phyloP scores from a whole-genome alignment of 2,797 vertebrate species.

The Cyclopterus lumpus region DNA sequence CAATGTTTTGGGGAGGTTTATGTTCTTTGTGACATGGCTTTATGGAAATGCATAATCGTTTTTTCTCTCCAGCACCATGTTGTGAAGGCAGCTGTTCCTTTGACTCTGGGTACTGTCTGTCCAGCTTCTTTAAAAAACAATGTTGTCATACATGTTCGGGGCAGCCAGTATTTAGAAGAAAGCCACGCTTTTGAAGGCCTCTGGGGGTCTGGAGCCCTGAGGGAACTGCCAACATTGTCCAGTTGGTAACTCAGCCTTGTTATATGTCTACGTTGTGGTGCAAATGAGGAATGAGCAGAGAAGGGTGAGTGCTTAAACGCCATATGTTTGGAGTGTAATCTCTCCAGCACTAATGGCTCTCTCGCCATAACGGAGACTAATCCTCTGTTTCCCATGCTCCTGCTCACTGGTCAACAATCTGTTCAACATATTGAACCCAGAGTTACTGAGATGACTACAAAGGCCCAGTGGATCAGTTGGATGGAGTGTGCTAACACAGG shows the following conservation, averaged over 20 bases:
- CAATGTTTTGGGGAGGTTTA: too few relatives aligned
- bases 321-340: constrained; percentile 44
- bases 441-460: background rate
- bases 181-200: too few relatives aligned
- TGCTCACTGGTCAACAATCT: background rate
- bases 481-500: background rate
- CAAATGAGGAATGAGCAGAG: constrained; percentile 14
- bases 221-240: background rate
- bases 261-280: background rate
- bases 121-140: too few relatives aligned
- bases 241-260: background rate
- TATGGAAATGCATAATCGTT: too few relatives aligned
- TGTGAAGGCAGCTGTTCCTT: too few relatives aligned
- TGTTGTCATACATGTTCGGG: too few relatives aligned
- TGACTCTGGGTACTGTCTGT: too few relatives aligned
- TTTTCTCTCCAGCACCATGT: too few relatives aligned
- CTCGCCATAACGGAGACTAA: background rate
- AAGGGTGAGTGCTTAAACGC: constrained; percentile 28
- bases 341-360: constrained; percentile 8
- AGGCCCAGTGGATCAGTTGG: background rate
- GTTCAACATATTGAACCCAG: background rate
- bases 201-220: background rate
- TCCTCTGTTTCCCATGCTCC: constrained; percentile 15
- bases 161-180: too few relatives aligned
- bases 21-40: too few relatives aligned